Percentiles rank a stretch among this genome's conserved stretches.
Conservation (phyloP, 2,888 invertebrate genomes). For the Sphaerophoria rueppellii region DNA sequence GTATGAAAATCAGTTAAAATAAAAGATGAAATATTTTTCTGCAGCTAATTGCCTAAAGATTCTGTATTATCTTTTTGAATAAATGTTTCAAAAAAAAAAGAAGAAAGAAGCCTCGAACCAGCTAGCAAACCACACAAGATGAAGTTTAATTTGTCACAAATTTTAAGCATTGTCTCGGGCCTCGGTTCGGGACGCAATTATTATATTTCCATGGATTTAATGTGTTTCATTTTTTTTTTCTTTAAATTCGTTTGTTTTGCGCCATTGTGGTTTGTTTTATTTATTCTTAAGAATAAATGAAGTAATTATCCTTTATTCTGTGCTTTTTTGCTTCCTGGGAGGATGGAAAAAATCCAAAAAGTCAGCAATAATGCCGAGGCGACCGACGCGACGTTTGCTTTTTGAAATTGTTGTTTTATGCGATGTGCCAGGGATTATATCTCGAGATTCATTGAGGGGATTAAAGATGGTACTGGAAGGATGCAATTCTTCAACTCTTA, state of each 20-base stretch:
- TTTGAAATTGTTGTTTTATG: slow-evolving; percentile 16
- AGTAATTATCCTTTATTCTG: slow-evolving; percentile 39
- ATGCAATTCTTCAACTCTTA: no score
- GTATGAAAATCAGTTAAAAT: slow-evolving; percentile 20
- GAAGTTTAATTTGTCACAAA: slow-evolving; percentile 72
- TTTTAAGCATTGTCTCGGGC: slow-evolving; percentile 54
- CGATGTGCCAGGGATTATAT: slow-evolving; percentile 1
- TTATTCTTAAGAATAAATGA: slow-evolving; percentile 65
- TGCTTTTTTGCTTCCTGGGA: neutral
- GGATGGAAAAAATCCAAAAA: slow-evolving; percentile 1
- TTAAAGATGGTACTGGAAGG: no score
- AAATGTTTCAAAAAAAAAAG: slow-evolving; percentile 52
- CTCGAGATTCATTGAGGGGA: neutral
- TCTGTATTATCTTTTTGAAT: slow-evolving; percentile 59
- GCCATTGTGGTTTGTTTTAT: slow-evolving; percentile 61
- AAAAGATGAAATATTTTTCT: slow-evolving; percentile 54
- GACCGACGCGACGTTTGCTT: neutral
- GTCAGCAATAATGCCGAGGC: neutral
- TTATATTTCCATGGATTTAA: slow-evolving; percentile 54
- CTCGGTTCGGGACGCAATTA: slow-evolving; percentile 49
- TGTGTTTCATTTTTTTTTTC: slow-evolving; percentile 35
- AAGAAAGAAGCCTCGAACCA: slow-evolving; percentile 19
- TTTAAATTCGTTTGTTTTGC: slow-evolving; percentile 12
- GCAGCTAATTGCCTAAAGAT: slow-evolving; percentile 67
- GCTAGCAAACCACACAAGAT: neutral